These are phyloP conservation scores for Todiramphus saurophagus DNA, from an alignment of 2,113 vertebrate genomes.

Conservation along the genomic window DNA sequence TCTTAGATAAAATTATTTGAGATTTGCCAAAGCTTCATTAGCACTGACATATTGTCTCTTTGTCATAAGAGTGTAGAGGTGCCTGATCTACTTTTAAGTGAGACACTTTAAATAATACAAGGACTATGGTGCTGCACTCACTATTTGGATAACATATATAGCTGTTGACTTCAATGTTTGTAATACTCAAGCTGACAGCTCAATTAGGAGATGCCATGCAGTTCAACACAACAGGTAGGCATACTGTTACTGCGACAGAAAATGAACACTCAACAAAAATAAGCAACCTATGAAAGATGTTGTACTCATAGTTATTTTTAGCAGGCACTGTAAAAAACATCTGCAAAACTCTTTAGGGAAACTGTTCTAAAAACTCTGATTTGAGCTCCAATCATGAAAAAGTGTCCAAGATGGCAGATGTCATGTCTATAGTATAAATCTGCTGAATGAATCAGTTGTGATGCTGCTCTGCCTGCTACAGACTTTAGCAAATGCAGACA, in stretches of 20 bases:
- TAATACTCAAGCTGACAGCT: not conserved
- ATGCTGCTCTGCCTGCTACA: not conserved
- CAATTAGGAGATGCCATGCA: not conserved
- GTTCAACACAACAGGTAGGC: not conserved
- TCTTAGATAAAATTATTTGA: not conserved
- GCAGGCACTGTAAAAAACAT: not conserved
- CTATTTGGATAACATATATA: not conserved
- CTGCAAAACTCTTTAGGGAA: not conserved
- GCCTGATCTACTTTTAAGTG: not conserved
- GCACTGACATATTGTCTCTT: not conserved
- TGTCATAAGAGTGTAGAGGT: not conserved
- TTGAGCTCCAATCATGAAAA: not conserved
- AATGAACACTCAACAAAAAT: not conserved
- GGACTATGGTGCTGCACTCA: not conserved
- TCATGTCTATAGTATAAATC: not conserved
- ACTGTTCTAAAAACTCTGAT: not conserved
- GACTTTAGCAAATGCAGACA: not conserved
- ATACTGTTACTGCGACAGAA: not conserved
- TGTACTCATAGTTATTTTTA: not conserved
- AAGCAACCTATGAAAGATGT: not conserved
- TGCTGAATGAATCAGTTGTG: not conserved
- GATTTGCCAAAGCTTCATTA: not conserved
- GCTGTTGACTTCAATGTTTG: not conserved
- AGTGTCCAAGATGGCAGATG: not conserved
- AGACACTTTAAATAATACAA: not conserved